Evolutionary conservation across 2,113 vertebrate genomes (phyloP).

Genomic region (Ia io): DNA sequence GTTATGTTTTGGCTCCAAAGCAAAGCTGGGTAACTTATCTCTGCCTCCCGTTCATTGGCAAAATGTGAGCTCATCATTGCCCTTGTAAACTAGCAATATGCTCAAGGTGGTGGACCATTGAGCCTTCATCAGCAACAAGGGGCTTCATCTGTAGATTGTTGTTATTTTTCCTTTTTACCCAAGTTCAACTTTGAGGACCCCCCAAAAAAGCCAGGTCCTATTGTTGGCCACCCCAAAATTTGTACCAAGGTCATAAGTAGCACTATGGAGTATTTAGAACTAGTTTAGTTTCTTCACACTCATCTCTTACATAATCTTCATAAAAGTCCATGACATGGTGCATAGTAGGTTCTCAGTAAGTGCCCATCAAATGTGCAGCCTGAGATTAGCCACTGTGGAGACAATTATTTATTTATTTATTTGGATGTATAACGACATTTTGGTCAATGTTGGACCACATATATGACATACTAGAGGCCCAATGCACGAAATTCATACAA

Average conservation of each 20-base stretch:
- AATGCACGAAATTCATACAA: too few relatives aligned
- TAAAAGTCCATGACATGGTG: rapidly evolving
- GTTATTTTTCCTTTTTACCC: neutral
- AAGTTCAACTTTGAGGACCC: neutral
- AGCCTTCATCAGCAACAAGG: neutral
- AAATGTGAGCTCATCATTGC: constrained; percentile 5
- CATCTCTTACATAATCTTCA: neutral
- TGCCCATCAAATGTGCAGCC: neutral
- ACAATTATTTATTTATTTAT: neutral
- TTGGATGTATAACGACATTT: neutral
- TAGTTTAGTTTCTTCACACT: rapidly evolving
- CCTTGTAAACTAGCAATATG: neutral
- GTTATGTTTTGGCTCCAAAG: constrained; percentile 15
- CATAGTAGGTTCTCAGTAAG: neutral
- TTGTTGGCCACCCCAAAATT: neutral
- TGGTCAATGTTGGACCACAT: neutral
- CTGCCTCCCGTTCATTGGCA: neutral
- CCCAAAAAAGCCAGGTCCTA: neutral
- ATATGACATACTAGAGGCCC: too few relatives aligned
- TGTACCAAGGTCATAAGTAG: neutral
- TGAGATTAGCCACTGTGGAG: neutral
- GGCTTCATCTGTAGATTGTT: neutral
- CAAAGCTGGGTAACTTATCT: constrained; percentile 4
- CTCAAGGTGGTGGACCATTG: neutral
- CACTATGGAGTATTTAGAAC: neutral